Percentiles rank a stretch among this genome's conserved stretches.
phyloP scores from a whole-genome alignment of 2,797 vertebrate genomes.

The Macroramphosus scolopax region DNA sequence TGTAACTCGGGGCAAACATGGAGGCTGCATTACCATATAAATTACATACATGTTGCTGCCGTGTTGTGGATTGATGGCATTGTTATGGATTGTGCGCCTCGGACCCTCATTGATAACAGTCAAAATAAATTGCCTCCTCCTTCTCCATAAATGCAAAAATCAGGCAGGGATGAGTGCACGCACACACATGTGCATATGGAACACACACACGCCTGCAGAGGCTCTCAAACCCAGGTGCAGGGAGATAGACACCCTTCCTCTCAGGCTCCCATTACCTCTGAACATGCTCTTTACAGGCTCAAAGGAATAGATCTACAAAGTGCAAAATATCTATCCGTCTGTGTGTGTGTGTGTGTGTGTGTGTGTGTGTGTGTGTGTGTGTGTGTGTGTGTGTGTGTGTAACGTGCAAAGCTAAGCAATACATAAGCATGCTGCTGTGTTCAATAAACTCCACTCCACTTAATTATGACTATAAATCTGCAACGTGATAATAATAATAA shows the following conservation, averaged over 20 bases:
- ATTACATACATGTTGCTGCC: conserved; percentile 77
- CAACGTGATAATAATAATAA: conserved; percentile 27
- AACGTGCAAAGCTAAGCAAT: no score
- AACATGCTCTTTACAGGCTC: conserved; percentile 40
- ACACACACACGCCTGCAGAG: conserved; percentile 11
- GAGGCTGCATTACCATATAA: conserved; percentile 81
- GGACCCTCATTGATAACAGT: conserved; percentile 73
- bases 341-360: conserved; percentile 13
- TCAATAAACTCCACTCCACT: conserved; percentile 12
- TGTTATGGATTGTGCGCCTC: conserved; percentile 75
- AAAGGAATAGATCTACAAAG: conserved; percentile 32
- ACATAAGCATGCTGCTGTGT: no score
- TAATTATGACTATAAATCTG: conserved; percentile 31
- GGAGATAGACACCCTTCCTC: conserved; percentile 44
- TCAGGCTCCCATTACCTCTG: conserved; percentile 54
- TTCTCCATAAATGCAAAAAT: conserved; percentile 53
- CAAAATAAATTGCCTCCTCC: conserved; percentile 71
- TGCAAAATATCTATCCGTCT: conserved; percentile 12
- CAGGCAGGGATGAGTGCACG: conserved; percentile 5
- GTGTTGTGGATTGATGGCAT: conserved; percentile 75
- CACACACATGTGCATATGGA: neutral
- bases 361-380: conserved; percentile 1
- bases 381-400: neutral
- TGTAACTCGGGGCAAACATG: conserved; percentile 61
- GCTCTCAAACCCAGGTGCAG: conserved; percentile 46